These are phyloP conservation scores for Rosalia funebris DNA, from an alignment of 2,888 invertebrate species.

Conservation along the genomic window DNA sequence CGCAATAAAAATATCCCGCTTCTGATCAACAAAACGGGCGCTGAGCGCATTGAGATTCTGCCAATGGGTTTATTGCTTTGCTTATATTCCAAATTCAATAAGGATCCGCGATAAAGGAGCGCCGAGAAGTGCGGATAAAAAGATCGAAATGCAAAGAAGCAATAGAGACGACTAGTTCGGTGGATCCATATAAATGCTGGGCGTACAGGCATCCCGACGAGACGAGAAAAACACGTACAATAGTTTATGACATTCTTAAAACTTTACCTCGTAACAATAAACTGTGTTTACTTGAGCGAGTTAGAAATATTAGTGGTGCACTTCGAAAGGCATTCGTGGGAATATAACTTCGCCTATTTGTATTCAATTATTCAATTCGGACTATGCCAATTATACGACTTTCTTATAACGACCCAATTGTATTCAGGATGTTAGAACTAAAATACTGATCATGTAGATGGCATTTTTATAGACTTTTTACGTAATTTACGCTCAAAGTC, in stretches of 20 bases:
- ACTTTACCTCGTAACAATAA: conserved; percentile 32
- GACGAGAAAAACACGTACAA: conserved; percentile 17
- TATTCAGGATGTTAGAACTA: too few relatives aligned
- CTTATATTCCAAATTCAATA: conserved; percentile 63
- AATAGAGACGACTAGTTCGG: conserved; percentile 34
- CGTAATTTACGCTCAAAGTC: too few relatives aligned
- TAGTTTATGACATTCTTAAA: conserved; percentile 23
- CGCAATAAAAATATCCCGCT: conserved; percentile 50
- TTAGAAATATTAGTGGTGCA: conserved; percentile 19
- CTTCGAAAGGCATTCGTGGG: background rate
- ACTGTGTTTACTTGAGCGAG: conserved; percentile 29
- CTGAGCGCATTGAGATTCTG: conserved; percentile 59
- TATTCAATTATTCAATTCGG: background rate
- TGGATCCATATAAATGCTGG: conserved; percentile 35
- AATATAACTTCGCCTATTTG: conserved; percentile 1
- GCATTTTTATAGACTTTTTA: too few relatives aligned
- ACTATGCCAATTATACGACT: too few relatives aligned
- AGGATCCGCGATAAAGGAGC: conserved; percentile 58
- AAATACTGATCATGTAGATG: too few relatives aligned
- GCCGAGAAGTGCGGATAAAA: conserved; percentile 47
- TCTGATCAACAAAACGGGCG: conserved; percentile 55
- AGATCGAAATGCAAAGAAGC: conserved; percentile 46
- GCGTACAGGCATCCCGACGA: conserved; percentile 27
- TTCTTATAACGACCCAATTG: too few relatives aligned
- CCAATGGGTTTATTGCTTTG: conserved; percentile 62